Evolutionary conservation across 2,888 invertebrate species (phyloP), one percentile per base, ranked within the genome.

Genomic region (Drosophila incognita): DNA sequence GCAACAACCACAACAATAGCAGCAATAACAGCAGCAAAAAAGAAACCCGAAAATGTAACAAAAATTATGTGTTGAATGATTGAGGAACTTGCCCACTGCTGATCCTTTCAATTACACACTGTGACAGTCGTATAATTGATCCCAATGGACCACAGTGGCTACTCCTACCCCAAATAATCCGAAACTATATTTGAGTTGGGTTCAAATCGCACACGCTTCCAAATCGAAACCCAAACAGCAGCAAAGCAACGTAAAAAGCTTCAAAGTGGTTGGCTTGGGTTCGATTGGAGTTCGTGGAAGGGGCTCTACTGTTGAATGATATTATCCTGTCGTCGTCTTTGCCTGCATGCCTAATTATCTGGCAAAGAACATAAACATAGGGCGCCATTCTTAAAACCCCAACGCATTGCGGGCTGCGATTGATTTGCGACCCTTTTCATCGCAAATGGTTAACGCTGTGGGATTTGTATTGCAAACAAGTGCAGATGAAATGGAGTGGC

Each of bases 41-140:
- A n/a, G 24, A n/a, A 71, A 67, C 66, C 79, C 79, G 40, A 74
- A 89, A 77, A 81, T 74, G 54, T 62, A 36, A 49, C 58, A 69
- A 69, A 67, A 67, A 68, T 63, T 10, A 77, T 68, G 67, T 69
- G 60, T 68, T 51, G 70, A 68, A 69, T 58, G 71, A 53, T 61
- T 35, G 71, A 21, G 59, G 57, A 73, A 76, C 65, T 64, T 69
- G 49, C 49, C 74, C 79, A n/a, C 33, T 18, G 38, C 64, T 84
- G 89, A 84, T 90, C 90, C 88, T 90, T 87, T 90, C 87, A 87
- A 90, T 87, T 87, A 90, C 89, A 84, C 89, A 90, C 86, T 87
- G 87, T 87, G 87, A 87, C 87, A 90, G 88, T 81, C 90, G 58
- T 77, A 87, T 87, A 87, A 87, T 87, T 90, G 89, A 89, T 90